These are phyloP conservation scores for Lipotes vexillifer DNA, from an alignment of 2,113 vertebrate genomes.

Conservation along the genomic window DNA sequence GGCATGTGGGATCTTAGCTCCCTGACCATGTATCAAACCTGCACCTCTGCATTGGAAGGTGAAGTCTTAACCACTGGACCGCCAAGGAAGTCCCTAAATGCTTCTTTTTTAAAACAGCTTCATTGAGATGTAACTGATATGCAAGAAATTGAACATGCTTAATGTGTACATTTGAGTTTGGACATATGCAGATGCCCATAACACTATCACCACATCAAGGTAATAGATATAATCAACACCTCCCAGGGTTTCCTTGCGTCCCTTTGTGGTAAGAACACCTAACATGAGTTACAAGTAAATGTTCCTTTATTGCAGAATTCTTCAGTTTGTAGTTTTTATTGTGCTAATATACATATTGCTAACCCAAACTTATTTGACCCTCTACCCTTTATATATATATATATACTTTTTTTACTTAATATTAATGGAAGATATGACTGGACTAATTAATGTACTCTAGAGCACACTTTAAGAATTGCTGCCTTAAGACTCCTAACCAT, in stretches of 20 bases:
- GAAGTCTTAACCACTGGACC: too few species aligned
- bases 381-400: neutral
- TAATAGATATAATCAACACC: neutral
- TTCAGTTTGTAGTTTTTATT: neutral
- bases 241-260: neutral
- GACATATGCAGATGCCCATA: neutral
- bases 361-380: neutral
- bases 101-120: neutral
- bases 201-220: neutral
- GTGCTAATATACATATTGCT: neutral
- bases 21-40: too few species aligned
- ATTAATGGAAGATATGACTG: neutral
- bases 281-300: neutral
- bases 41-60: too few species aligned
- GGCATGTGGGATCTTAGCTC: too few species aligned
- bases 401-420: neutral
- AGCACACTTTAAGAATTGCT: neutral
- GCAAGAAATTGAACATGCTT: neutral
- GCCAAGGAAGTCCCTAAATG: neutral
- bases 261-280: neutral
- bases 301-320: neutral
- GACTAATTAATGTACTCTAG: neutral
- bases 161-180: neutral
- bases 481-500: neutral
- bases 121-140: neutral